phyloP scores from a whole-genome alignment of 2,888 invertebrate genomes.

The Papilio protenor region DNA sequence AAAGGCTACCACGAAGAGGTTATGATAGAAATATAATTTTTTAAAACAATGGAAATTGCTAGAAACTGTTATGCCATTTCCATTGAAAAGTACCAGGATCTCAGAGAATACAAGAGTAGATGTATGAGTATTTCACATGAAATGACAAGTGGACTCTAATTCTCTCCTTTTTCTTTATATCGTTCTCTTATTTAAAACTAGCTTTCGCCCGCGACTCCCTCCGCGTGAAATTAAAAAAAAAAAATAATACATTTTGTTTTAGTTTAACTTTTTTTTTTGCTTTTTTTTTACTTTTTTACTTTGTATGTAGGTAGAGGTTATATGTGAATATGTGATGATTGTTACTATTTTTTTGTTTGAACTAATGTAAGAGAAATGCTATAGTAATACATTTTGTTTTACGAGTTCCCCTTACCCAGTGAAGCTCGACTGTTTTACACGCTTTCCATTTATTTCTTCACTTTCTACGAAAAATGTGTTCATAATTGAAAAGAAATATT shows the following conservation, averaged over 20 bases:
- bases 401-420: background rate
- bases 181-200: no score
- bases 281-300: no score
- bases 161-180: no score
- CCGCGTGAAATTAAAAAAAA: no score
- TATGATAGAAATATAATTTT: background rate
- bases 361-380: background rate
- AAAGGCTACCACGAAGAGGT: background rate
- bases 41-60: background rate
- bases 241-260: no score
- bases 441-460: background rate
- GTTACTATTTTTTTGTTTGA: background rate
- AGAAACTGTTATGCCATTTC: background rate
- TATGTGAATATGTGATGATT: background rate
- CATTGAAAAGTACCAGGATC: background rate
- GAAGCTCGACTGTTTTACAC: background rate
- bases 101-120: background rate
- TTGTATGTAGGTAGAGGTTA: background rate
- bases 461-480: background rate
- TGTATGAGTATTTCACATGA: no score
- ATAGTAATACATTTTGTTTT: background rate
- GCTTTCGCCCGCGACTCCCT: no score
- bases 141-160: no score
- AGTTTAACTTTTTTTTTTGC: no score
- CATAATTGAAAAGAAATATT: no score